Evolutionary conservation across 2,888 invertebrate genomes (phyloP), one percentile per base, ranked within the genome.

Genomic region (Drosophila pegasa): DNA sequence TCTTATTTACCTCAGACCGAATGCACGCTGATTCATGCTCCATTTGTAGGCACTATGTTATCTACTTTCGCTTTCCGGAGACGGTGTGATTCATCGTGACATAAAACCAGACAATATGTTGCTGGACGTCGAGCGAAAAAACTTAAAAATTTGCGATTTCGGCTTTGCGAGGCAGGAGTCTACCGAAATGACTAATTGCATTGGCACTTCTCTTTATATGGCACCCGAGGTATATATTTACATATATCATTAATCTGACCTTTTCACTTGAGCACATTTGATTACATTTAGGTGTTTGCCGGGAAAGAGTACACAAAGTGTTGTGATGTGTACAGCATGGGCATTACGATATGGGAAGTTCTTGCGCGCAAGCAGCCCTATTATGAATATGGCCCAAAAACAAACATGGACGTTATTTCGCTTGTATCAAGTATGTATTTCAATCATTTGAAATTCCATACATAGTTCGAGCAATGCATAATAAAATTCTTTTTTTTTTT

Each of bases 71-170:
- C 2, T 18, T 0, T 16, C 37, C 1, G 10, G 29, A 0, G 10
- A 2, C 3, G 9, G 35, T 0, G 14, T 48, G 0, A 7, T 66
- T 20, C 67, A 67, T 35, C 45, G 45, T 2, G 38, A 67, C 29
- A 45, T 66, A 0, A 57, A 67, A 9, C 41, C 50, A 0, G 0
- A 0, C 0, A 67, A 66, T 27, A 67, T 67, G 51, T 12, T 67
- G 16, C 1, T 67, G 7, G 38, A 67, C n/a, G 4, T 0, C 2
- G 14, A 20, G 1, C 22, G 31, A 7, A 10, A 16, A 2, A 16
- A 0, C 0, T 9, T 67, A 1, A 66, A 67, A 40, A 31, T 67
- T n/a, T 50, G 66, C 18, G 67, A 67, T 29, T 67, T 67, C 7
- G 66, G 66, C 10, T n/a, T 33, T n/a, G 51, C n/a, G 12, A 27